These are phyloP conservation scores for Aphelenchoides fujianensis DNA, from an alignment of 1,140 invertebrate genomes.

Conservation along the genomic window DNA sequence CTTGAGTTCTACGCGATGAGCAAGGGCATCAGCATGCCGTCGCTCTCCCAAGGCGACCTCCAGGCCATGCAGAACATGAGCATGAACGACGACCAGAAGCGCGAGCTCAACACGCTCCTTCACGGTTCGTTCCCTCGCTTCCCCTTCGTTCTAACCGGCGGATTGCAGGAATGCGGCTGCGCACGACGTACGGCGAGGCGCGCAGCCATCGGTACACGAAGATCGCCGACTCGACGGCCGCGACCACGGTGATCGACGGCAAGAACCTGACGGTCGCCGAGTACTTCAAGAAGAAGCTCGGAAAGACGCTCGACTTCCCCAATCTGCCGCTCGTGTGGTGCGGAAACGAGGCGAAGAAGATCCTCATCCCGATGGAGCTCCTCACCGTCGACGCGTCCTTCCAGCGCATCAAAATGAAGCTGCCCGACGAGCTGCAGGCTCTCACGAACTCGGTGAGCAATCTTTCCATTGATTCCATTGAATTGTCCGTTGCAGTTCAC, in stretches of 20 bases:
- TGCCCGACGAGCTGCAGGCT: constrained; percentile 21
- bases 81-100: too few species aligned
- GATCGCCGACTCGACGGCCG: neutral
- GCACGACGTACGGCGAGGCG: neutral
- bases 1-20: constrained; percentile 8
- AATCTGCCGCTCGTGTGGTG: constrained; percentile 11
- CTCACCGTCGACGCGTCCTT: neutral
- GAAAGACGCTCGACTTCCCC: neutral
- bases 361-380: constrained; percentile 21
- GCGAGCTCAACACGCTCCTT: too few species aligned
- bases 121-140: too few species aligned
- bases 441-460: too few species aligned
- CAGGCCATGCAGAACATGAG: too few species aligned
- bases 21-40: constrained; percentile 4
- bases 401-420: constrained; percentile 7
- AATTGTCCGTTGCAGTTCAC: neutral
- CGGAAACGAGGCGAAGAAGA: neutral
- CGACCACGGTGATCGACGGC: neutral
- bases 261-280: constrained; percentile 1
- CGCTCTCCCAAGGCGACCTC: too few species aligned
- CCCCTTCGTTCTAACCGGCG: too few species aligned
- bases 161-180: neutral
- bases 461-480: too few species aligned
- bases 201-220: neutral
- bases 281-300: constrained; percentile 8